Conservation (phyloP, 1,140 invertebrate species). For the Anthonomus grandis region DNA sequence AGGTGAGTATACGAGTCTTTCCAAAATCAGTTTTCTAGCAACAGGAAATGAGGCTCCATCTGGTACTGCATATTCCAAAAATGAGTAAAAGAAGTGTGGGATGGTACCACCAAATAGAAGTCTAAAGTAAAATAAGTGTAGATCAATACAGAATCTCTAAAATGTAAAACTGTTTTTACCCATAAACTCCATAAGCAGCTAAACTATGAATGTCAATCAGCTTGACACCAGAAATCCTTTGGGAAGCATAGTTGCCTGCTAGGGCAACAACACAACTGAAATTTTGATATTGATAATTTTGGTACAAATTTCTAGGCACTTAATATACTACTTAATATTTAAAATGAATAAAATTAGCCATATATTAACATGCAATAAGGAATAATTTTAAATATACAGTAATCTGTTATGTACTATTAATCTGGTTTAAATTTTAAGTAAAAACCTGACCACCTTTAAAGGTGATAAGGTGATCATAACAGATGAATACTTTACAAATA, state of each 20-base stretch:
- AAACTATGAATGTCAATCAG: constrained; percentile 61
- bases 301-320: too few species aligned
- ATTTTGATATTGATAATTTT: constrained; percentile 18
- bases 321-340: too few species aligned
- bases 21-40: constrained; percentile 59
- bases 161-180: constrained; percentile 51
- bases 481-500: too few species aligned
- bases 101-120: constrained; percentile 68
- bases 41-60: constrained; percentile 54
- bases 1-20: constrained; percentile 66
- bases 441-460: too few species aligned
- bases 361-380: too few species aligned
- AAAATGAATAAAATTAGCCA: too few species aligned
- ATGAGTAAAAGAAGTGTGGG: constrained; percentile 69
- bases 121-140: constrained; percentile 48
- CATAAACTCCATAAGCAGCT: constrained; percentile 66
- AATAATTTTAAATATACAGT: too few species aligned
- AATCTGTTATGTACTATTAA: too few species aligned
- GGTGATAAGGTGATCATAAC: too few species aligned
- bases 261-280: constrained; percentile 60
- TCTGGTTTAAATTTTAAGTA: too few species aligned
- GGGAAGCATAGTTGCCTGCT: constrained; percentile 63
- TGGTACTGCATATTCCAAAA: constrained; percentile 56
- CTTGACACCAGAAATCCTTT: constrained; percentile 59
- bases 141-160: constrained; percentile 6